These are phyloP conservation scores for Ophiothrix spiculata DNA, from an alignment of 35 echinoderm and acorn worm species.

Conservation along the genomic window DNA sequence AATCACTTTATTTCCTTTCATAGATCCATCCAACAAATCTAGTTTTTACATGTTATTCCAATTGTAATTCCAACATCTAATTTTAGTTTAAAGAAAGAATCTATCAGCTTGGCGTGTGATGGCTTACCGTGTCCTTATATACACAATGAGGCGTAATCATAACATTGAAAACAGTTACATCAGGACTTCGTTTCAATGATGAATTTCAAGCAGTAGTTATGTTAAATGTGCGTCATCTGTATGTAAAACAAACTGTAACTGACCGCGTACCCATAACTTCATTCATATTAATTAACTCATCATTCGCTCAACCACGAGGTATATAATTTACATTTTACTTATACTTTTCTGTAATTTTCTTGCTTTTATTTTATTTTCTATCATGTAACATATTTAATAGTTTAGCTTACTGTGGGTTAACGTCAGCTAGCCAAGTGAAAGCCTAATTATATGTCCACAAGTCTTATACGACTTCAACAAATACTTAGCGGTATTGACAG, in stretches of 20 bases:
- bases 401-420: no score
- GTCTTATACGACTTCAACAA: neutral
- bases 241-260: neutral
- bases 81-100: conserved; percentile 11
- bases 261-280: neutral
- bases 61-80: neutral
- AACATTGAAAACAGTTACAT: neutral
- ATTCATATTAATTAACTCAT: conserved; percentile 14
- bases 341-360: neutral
- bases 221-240: neutral
- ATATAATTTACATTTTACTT: conserved; percentile 1
- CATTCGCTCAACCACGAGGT: neutral
- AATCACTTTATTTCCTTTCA: neutral
- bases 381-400: no score
- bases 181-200: neutral
- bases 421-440: no score
- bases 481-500: neutral
- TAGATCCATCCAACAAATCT: neutral
- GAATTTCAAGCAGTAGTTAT: neutral
- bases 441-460: neutral
- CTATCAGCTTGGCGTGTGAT: neutral
- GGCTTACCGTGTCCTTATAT: neutral
- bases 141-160: neutral
- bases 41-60: neutral
- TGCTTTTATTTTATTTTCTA: neutral